Conservation (phyloP, 2,113 vertebrate genomes). For the Poeciliopsis prolifica region DNA sequence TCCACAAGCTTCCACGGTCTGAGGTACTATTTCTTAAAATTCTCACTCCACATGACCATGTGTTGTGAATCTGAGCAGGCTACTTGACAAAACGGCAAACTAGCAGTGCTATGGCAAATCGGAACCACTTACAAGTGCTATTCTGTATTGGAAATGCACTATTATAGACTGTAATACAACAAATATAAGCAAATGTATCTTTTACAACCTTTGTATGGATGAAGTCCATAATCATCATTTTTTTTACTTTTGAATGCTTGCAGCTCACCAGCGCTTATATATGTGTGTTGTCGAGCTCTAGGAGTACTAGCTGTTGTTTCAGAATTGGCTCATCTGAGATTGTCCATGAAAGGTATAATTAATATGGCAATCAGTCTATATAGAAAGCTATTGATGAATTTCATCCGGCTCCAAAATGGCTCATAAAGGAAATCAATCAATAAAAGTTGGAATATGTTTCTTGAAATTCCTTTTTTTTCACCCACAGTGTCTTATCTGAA, state of each 20-base stretch:
- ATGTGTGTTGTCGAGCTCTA: constrained; percentile 6
- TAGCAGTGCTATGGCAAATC: constrained; percentile 57
- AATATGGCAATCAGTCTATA: constrained; percentile 39
- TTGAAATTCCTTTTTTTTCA: constrained; percentile 21
- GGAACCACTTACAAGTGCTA: constrained; percentile 42
- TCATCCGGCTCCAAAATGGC: constrained; percentile 31
- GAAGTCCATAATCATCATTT: constrained; percentile 17
- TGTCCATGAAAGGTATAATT: constrained; percentile 59
- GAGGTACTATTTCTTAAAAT: constrained; percentile 26
- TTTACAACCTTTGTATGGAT: constrained; percentile 47
- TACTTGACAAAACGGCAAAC: constrained; percentile 60
- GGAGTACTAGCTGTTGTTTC: constrained; percentile 14
- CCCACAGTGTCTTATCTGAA: constrained; percentile 53
- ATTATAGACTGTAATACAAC: constrained; percentile 65
- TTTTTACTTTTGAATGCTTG: constrained; percentile 12
- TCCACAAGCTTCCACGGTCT: constrained; percentile 22
- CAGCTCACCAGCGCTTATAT: constrained; percentile 18
- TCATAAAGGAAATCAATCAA: constrained; percentile 30
- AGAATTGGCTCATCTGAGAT: constrained; percentile 60
- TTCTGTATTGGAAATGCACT: constrained; percentile 59
- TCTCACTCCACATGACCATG: constrained; percentile 12
- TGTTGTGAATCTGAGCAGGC: constrained; percentile 47
- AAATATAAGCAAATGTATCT: constrained; percentile 58
- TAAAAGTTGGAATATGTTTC: constrained; percentile 12
- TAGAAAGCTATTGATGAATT: constrained; percentile 30